phyloP scores from a whole-genome alignment of 2,113 vertebrate species.

The Vimba vimba region DNA sequence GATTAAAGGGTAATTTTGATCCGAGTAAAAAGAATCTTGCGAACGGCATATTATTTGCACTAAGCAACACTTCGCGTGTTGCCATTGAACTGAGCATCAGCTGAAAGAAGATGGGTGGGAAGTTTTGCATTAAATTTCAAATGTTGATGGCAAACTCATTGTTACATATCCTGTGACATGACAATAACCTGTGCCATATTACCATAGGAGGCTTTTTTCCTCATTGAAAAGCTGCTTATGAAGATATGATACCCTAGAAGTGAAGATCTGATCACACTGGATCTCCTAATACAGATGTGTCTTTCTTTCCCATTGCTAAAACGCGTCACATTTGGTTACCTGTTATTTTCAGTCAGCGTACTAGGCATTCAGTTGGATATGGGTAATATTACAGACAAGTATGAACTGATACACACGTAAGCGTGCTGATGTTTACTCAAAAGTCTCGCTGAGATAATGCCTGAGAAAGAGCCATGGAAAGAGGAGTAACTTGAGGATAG shows the following conservation, averaged over 20 bases:
- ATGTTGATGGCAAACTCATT: not conserved
- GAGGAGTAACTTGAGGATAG: constrained; percentile 9
- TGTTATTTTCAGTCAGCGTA: not conserved
- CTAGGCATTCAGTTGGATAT: not conserved
- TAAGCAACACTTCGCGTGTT: not conserved
- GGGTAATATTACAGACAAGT: not conserved
- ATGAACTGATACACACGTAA: not conserved
- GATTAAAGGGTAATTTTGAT: not conserved
- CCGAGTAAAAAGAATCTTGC: not conserved
- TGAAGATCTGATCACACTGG: not conserved
- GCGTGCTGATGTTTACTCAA: not conserved
- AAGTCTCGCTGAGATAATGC: not conserved
- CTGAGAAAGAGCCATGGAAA: constrained; percentile 11
- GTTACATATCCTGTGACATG: not conserved
- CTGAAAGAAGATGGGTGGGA: not conserved
- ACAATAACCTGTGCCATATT: not conserved
- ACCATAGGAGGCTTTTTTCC: not conserved
- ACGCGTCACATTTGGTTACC: not conserved
- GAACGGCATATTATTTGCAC: not conserved
- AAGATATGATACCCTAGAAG: too few relatives aligned
- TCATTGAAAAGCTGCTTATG: not conserved
- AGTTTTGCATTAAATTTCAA: not conserved
- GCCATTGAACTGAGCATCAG: not conserved
- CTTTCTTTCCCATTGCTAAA: constrained; percentile 1
- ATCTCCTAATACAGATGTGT: not conserved